Conservation (phyloP, 2,888 invertebrate genomes). For the Eilema sororculum region DNA sequence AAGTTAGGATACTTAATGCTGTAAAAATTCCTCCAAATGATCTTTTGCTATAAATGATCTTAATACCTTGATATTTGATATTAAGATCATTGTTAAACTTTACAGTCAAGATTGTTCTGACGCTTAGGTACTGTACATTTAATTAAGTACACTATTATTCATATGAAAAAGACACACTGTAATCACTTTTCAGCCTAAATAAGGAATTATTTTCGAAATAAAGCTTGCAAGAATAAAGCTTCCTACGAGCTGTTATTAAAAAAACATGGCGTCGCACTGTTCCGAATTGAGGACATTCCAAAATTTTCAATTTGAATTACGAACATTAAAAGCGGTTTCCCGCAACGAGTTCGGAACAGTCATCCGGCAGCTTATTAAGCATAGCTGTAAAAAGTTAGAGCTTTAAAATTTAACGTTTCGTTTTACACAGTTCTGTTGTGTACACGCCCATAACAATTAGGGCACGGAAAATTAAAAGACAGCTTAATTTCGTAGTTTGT, state of each 20-base stretch:
- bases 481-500: neutral
- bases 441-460: constrained; percentile 1
- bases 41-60: too few species aligned
- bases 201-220: too few species aligned
- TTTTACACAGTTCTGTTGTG: neutral
- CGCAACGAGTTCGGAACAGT: neutral
- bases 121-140: too few species aligned
- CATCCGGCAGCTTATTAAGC: constrained; percentile 1
- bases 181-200: neutral
- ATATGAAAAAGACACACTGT: too few species aligned
- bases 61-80: too few species aligned
- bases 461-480: neutral
- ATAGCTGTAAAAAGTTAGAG: neutral
- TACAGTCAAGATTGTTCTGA: too few species aligned
- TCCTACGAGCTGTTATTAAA: neutral
- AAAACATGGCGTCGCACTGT: neutral
- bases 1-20: too few species aligned
- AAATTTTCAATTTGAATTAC: neutral
- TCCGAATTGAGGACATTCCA: neutral
- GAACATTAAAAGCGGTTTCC: neutral
- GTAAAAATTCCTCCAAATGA: too few species aligned
- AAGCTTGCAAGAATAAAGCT: too few species aligned
- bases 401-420: constrained; percentile 1
- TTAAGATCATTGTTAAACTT: too few species aligned
- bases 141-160: too few species aligned